Conservation (phyloP, 2,797 vertebrate species). For the Semotilus atromaculatus region DNA sequence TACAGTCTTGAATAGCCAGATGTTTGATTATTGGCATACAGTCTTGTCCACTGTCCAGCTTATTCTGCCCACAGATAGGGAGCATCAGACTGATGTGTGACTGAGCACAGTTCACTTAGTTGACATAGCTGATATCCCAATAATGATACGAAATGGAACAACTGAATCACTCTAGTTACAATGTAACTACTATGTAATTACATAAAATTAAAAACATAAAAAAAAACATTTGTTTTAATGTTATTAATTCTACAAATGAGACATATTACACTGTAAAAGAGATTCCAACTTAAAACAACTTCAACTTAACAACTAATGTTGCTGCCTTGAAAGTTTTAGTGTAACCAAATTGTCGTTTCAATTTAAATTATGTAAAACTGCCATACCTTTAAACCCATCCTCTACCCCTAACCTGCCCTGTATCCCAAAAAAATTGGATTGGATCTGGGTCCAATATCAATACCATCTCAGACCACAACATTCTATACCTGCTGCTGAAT, state of each 20-base stretch:
- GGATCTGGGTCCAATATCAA: not conserved
- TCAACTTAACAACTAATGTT: not conserved
- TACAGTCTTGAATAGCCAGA: not conserved
- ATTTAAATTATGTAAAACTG: not conserved
- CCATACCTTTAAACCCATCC: not conserved
- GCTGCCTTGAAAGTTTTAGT: not conserved
- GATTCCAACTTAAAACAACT: not conserved
- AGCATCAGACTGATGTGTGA: not conserved
- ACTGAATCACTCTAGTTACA: not conserved
- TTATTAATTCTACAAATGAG: not conserved
- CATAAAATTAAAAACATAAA: not conserved
- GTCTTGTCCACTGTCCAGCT: not conserved
- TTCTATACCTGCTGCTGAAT: slow-evolving; percentile 22
- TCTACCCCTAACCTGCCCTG: not conserved
- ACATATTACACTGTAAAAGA: not conserved
- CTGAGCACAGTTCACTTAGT: not conserved
- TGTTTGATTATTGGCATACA: not conserved
- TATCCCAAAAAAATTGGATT: not conserved
- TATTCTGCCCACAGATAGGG: not conserved
- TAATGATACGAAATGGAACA: not conserved
- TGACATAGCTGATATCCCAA: not conserved
- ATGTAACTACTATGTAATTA: not conserved
- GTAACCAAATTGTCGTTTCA: not conserved
- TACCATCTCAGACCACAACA: not conserved
- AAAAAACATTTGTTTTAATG: not conserved